Evolutionary conservation across 1,140 invertebrate species (phyloP).

Genomic region (Teleogryllus occipitalis): DNA sequence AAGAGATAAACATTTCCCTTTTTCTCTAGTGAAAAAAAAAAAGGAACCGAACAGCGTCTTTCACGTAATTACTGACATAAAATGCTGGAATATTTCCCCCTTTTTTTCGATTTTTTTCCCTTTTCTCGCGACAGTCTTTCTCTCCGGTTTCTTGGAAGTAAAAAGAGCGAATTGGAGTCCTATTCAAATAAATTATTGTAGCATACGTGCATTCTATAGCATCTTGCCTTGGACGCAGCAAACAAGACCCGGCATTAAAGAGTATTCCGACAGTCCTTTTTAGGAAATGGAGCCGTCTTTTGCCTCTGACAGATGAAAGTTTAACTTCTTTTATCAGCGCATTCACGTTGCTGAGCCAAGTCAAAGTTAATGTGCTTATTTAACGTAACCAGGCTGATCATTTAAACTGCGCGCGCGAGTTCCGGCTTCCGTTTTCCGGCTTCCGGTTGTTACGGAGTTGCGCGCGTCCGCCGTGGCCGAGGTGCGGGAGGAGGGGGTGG

Average conservation of each 20-base stretch:
- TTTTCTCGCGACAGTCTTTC: background rate
- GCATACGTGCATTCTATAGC: background rate
- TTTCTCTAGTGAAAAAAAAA: background rate
- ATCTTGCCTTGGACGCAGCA: background rate
- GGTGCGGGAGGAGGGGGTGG: no score
- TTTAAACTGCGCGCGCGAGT: background rate
- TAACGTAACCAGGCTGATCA: background rate
- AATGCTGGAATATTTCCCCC: background rate
- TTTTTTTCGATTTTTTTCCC: background rate
- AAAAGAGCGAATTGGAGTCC: background rate
- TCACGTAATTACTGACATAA: background rate
- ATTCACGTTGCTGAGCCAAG: background rate
- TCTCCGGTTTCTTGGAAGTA: background rate
- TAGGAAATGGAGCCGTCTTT: background rate
- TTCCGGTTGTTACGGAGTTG: background rate
- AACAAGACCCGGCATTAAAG: background rate
- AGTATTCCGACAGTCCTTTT: background rate
- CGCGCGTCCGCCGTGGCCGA: no score
- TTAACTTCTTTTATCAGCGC: background rate
- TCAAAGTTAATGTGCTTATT: constrained; percentile 5
- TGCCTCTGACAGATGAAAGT: background rate
- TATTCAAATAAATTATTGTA: constrained; percentile 2
- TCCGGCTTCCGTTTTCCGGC: background rate
- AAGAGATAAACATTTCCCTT: background rate
- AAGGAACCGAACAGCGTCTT: background rate